These are phyloP conservation scores for Agrilus biguttatus DNA, from an alignment of 2,888 invertebrate genomes.

Conservation along the genomic window DNA sequence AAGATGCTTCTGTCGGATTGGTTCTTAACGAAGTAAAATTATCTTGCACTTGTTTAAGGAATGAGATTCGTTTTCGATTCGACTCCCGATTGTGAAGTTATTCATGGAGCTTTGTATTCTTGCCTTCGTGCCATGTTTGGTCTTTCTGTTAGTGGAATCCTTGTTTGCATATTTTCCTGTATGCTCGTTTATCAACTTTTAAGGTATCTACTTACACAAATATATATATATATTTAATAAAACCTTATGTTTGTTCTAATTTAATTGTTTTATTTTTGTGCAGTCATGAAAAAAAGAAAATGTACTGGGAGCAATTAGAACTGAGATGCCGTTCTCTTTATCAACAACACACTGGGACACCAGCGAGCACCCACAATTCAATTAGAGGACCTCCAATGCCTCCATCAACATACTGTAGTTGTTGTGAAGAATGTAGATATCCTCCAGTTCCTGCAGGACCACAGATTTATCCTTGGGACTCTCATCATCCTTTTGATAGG, in stretches of 20 bases:
- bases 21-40: too few species aligned
- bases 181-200: constrained; percentile 84
- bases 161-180: constrained; percentile 82
- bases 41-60: constrained; percentile 29
- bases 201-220: too few species aligned
- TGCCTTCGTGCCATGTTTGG: constrained; percentile 81
- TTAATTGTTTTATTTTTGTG: constrained; percentile 7
- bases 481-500: constrained; percentile 29
- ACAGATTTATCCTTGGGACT: constrained; percentile 44
- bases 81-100: constrained; percentile 78
- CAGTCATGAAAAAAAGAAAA: constrained; percentile 85
- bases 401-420: constrained; percentile 40
- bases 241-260: background rate
- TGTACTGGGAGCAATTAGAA: constrained; percentile 89
- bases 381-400: constrained; percentile 32
- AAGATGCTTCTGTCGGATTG: too few species aligned
- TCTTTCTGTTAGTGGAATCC: constrained; percentile 77
- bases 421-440: constrained; percentile 57
- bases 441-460: constrained; percentile 37
- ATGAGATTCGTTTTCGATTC: constrained; percentile 74
- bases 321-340: constrained; percentile 69
- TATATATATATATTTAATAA: too few species aligned
- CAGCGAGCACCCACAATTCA: constrained; percentile 27
- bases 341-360: constrained; percentile 34
- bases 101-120: constrained; percentile 78